Percentiles rank a stretch among this genome's conserved stretches.
Conservation (phyloP, 2,797 vertebrate genomes). For the Oreochromis grahami region DNA sequence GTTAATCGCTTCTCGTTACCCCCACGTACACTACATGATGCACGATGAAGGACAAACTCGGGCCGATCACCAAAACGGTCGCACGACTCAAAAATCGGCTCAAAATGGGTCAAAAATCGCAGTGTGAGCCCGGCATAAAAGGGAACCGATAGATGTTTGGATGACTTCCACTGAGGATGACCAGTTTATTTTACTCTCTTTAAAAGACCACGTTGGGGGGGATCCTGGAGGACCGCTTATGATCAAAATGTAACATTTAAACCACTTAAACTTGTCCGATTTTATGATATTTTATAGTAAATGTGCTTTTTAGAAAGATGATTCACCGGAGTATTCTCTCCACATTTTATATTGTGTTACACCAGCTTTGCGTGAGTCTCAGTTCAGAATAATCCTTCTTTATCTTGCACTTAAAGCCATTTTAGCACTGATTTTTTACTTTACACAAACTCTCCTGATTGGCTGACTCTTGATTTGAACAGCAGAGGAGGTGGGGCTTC, state of each 20-base stretch:
- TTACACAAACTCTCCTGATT: background rate
- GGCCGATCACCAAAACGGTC: no score
- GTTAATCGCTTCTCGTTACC: no score
- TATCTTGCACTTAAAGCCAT: background rate
- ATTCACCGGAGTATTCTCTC: background rate
- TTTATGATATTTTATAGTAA: no score
- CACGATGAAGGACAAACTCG: no score
- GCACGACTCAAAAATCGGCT: no score
- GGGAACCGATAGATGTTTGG: background rate
- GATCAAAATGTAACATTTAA: background rate
- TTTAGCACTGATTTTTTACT: background rate
- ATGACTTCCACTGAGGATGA: background rate
- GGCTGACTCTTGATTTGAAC: background rate
- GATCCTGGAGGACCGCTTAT: accelerated
- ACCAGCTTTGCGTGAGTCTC: background rate
- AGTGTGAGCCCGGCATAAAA: no score
- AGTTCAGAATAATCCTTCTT: background rate
- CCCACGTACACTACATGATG: no score
- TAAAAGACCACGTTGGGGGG: background rate
- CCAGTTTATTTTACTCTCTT: background rate
- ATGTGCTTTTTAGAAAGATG: background rate
- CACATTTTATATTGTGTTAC: background rate
- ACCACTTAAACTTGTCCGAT: no score
- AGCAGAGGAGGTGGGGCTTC: background rate
- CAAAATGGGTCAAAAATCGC: no score